Evolutionary conservation across 2,797 vertebrate species (phyloP).

Genomic region (Epinephelus awoara): DNA sequence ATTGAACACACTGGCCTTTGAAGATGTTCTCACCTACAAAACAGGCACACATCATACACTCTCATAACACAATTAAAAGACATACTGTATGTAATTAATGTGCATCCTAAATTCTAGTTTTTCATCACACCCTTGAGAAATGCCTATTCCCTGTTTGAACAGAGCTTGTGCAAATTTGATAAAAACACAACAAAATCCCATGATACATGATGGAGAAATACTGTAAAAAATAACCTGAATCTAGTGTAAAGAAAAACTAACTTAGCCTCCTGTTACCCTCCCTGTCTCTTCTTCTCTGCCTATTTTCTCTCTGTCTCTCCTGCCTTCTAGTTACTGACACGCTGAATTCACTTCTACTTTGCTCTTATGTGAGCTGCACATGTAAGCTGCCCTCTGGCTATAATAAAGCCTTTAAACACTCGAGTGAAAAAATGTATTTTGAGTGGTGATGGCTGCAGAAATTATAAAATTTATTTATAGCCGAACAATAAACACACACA

Average conservation of each 20-base stretch:
- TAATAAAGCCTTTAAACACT: slow-evolving; percentile 68
- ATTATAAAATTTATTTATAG: slow-evolving; percentile 68
- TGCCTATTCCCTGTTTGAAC: slow-evolving; percentile 12
- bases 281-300: slow-evolving; percentile 21
- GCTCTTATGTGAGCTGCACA: slow-evolving; percentile 59
- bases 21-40: slow-evolving; percentile 17
- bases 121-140: slow-evolving; percentile 21
- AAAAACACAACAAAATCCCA: slow-evolving; percentile 5
- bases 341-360: slow-evolving; percentile 60
- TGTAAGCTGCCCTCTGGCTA: slow-evolving; percentile 64
- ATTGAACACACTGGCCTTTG: slow-evolving; percentile 40
- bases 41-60: neutral
- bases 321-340: slow-evolving; percentile 57
- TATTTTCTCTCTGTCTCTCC: slow-evolving; percentile 31
- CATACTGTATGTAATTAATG: neutral
- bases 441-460: slow-evolving; percentile 55
- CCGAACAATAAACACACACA: slow-evolving; percentile 46
- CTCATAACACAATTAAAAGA: neutral
- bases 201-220: neutral
- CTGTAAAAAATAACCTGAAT: slow-evolving; percentile 23
- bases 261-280: slow-evolving; percentile 14
- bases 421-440: slow-evolving; percentile 51
- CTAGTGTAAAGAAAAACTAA: slow-evolving; percentile 12
- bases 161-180: slow-evolving; percentile 19
- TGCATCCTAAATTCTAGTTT: neutral